phyloP scores from a whole-genome alignment of 2,113 vertebrate species.

The Orthochromis indermauri region DNA sequence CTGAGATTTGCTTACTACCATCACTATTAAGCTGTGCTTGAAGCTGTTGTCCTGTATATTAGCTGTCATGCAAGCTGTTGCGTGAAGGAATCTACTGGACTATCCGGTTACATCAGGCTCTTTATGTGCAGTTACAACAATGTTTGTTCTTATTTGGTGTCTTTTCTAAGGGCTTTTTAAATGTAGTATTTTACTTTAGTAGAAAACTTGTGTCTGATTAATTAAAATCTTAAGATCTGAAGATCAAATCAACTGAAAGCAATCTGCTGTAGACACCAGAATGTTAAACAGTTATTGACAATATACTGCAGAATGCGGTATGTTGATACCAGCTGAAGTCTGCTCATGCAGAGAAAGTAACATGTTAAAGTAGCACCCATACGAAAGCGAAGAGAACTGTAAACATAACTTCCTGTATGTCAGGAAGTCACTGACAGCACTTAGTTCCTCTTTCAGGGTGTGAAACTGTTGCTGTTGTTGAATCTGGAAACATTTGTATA shows the following conservation, averaged over 20 bases:
- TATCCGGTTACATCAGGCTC: background rate
- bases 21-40: background rate
- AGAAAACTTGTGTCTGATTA: background rate
- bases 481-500: background rate
- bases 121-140: background rate
- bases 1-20: background rate
- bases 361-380: background rate
- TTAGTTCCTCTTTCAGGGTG: constrained; percentile 19
- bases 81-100: background rate
- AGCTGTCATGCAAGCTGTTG: background rate
- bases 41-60: background rate
- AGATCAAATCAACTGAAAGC: background rate
- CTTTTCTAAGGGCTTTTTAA: background rate
- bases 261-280: background rate
- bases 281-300: background rate
- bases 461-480: background rate
- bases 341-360: background rate
- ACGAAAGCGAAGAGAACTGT: background rate
- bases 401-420: constrained; percentile 9
- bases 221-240: background rate
- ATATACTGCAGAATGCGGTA: background rate
- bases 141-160: background rate
- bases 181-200: background rate
- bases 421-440: constrained; percentile 23
- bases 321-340: background rate